A percentile compares a stretch with the other conserved stretches of the same genome.
These are phyloP conservation scores for Cancer borealis DNA, from an alignment of 2,888 invertebrate species.

Conservation along the genomic window DNA sequence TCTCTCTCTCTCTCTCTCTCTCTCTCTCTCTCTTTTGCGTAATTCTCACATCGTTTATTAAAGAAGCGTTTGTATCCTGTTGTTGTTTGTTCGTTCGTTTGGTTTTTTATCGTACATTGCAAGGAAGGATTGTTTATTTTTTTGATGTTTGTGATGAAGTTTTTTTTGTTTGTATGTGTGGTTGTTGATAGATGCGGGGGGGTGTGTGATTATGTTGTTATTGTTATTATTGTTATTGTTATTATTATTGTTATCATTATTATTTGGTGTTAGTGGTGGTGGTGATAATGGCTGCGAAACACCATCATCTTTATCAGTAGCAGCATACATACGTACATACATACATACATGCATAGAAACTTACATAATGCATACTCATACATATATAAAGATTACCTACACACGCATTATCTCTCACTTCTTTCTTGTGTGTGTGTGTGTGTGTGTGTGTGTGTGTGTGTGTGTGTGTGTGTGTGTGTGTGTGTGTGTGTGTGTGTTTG, in stretches of 20 bases:
- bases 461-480: background rate
- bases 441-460: background rate
- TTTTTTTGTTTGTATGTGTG: background rate
- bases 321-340: too few species aligned
- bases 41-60: background rate
- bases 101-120: background rate
- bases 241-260: background rate
- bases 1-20: too few species aligned
- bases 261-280: background rate
- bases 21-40: background rate
- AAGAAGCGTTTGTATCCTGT: background rate
- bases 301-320: too few species aligned
- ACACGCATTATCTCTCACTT: too few species aligned
- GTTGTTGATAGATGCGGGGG: background rate
- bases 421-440: too few species aligned
- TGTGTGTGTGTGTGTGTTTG: background rate
- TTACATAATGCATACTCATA: too few species aligned
- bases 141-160: background rate
- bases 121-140: background rate
- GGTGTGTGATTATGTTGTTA: background rate
- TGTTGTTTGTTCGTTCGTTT: background rate
- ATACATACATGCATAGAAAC: too few species aligned
- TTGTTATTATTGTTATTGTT: background rate
- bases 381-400: too few species aligned
- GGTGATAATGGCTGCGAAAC: too few species aligned